Evolutionary conservation across 1,140 invertebrate genomes (phyloP), one percentile per base, ranked within the genome.

Genomic region (Armadillidium nasatum): DNA sequence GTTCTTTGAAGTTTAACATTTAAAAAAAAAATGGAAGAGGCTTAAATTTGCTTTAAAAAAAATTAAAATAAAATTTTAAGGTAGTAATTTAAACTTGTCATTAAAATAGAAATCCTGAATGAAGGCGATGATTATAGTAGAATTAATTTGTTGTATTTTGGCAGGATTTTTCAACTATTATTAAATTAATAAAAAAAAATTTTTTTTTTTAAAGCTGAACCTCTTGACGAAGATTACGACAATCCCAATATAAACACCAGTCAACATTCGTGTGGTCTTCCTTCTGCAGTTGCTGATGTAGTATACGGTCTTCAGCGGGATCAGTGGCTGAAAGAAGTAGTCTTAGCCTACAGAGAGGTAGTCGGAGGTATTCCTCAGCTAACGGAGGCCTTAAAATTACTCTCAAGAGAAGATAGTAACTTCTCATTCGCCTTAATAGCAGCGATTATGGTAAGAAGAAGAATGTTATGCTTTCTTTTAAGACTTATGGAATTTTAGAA

Each of bases 291-390:
- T 9, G 22, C 21, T 1, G 21, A 23, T 15, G 69, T 33, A 33
- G 71, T 46, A n/a, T 71, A 71, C 22, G 69, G 22, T 71, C 22
- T 23, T 46, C 71, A 71, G 68, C 11, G 77, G 75, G 67, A 22
- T 74, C 77, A 76, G 19, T 81, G 80, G 80, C 54, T 81, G 43
- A 70, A 72, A 10, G 78, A 80, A 33, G 78, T 78, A 21, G 74
- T 81, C 7, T 45, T 79, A 44, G 81, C 81, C 0, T 79, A 80
- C 72, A 74, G 79, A 23, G 81, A 81, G 46, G 67, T 80, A 10
- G 71, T 71, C 7, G 76, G 77, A 19, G 73, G 68, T 44, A 77
- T 80, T 19, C 77, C 79, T n/a, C 72, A 73, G 72, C 54, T 81
- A 69, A 79, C 79, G 7, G n/a, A 71, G 23, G 73, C 77, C 44